Base-by-base conservation (phyloP, 2,888 invertebrate genomes). In the Drosophila robusta region DNA sequence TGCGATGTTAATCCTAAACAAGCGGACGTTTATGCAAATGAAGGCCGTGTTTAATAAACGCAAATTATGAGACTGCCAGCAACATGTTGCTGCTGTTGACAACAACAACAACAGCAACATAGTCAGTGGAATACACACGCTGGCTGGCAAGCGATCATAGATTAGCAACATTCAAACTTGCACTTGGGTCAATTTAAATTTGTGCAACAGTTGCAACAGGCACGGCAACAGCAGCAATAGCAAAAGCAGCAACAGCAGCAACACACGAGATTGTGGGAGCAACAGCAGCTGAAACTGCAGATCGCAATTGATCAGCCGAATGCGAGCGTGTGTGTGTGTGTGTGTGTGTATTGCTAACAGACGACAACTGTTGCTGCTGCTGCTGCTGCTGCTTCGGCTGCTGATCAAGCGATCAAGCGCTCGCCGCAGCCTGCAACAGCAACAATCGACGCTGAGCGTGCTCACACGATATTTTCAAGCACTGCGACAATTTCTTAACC, bases 121-220 rank as follows among this genome's bases (percentile, higher is more conserved):
- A 47, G 39, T 45, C 22, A 36, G 22, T 50, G 51, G 49, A 63
- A 55, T 66, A 57, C 61, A 56, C 61, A 60, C 61, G 60, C 42
- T 34, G 58, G 34, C 24, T 63, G 26, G 29, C 52, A 44, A 49
- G 62, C 70, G 88, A 88, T 88, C 75, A 49, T 58, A 78, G 85
- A 85, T 85, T 74, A 88, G 77, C 77, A 70, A 82, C 89, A 87
- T 86, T 78, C 78, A 81, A 89, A 87, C 77, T 87, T 86, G 87
- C 89, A 87, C 86, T 89, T 89, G 86, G 89, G 89, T 86, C 89
- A 86, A 89, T 86, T 86, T 86, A 86, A 86, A 86, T 86, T 89
- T 86, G 89, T 89, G 86, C 81, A 78, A 86, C 86, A 82, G 84
- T 82, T 78, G 78, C 78, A 63, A 63, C 64, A 57, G 58, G 61